Conservation (phyloP, 1,140 invertebrate genomes). For the Neodiprion fabricii region DNA sequence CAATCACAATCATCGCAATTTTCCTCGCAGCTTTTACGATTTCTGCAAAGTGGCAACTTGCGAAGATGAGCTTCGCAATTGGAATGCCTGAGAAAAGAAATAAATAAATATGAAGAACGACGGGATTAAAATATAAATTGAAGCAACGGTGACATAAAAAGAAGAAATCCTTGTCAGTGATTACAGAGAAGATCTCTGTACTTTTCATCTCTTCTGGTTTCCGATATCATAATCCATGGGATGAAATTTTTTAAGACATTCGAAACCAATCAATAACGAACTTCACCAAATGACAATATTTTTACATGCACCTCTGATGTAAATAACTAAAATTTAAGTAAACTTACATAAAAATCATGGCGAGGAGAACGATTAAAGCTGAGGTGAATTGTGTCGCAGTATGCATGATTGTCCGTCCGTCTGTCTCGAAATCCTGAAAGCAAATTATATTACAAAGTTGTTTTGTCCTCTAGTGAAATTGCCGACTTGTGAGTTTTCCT, state of each 20-base stretch:
- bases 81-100: background rate
- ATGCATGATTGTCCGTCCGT: too few relatives aligned
- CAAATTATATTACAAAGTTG: too few relatives aligned
- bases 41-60: conserved; percentile 28
- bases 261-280: too few relatives aligned
- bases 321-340: background rate
- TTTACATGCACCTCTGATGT: too few relatives aligned
- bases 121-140: background rate
- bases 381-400: background rate
- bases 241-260: too few relatives aligned
- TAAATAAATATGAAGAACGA: too few relatives aligned
- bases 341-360: background rate
- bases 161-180: background rate
- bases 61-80: conserved; percentile 32
- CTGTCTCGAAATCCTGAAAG: too few relatives aligned
- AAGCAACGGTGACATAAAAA: background rate
- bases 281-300: too few relatives aligned
- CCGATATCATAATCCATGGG: background rate
- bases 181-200: conserved; percentile 5
- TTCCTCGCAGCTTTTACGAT: conserved; percentile 35
- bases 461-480: too few relatives aligned
- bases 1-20: conserved; percentile 43
- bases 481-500: too few relatives aligned
- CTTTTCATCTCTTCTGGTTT: background rate
- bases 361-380: background rate